phyloP scores from a whole-genome alignment of 2,113 vertebrate genomes.

The Pterocles gutturalis region DNA sequence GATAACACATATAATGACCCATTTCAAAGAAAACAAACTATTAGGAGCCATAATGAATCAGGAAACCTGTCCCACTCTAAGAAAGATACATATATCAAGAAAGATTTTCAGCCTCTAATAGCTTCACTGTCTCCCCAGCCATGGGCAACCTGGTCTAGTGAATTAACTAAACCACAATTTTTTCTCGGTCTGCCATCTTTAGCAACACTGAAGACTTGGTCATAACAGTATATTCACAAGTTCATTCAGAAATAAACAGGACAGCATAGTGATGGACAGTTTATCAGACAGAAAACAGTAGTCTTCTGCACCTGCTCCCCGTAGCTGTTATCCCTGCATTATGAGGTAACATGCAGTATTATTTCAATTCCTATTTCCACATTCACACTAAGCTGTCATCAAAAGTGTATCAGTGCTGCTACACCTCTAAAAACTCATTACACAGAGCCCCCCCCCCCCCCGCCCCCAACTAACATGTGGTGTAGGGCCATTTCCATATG shows the following conservation, averaged over 20 bases:
- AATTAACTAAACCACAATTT: neutral
- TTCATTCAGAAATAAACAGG: neutral
- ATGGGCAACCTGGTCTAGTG: neutral
- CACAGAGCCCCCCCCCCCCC: fast-evolving
- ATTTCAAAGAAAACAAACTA: neutral
- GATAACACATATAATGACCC: neutral
- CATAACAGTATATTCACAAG: neutral
- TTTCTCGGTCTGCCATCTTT: neutral
- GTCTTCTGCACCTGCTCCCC: neutral
- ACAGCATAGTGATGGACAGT: neutral
- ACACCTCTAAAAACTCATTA: neutral
- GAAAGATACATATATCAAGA: neutral
- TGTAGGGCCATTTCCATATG: neutral
- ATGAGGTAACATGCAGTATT: neutral
- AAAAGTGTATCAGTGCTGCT: neutral
- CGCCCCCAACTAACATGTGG: neutral
- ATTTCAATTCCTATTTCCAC: neutral
- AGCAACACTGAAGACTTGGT: neutral
- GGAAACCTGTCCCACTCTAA: neutral
- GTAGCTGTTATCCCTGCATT: neutral
- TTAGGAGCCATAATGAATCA: neutral
- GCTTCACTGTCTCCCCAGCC: neutral
- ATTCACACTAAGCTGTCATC: neutral
- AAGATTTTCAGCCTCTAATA: neutral
- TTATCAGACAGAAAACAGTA: neutral